Percentiles rank a stretch among this genome's conserved stretches.
phyloP scores from a whole-genome alignment of 2,888 invertebrate genomes.

The Epirrita christyi region DNA sequence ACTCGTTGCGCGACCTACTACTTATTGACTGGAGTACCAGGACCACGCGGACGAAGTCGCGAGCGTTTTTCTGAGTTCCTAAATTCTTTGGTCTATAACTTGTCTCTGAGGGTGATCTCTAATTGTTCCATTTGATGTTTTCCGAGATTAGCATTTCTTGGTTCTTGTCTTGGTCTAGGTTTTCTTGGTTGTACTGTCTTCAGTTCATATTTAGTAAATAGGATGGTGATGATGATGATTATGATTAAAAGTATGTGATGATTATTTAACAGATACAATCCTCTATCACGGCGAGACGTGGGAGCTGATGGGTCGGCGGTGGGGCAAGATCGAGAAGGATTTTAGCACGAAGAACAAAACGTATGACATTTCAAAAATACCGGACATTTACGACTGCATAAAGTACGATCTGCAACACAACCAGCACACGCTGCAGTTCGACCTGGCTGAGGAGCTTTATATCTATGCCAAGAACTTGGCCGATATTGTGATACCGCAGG shows the following conservation, averaged over 20 bases:
- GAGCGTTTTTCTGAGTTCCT: too few species aligned
- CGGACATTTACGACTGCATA: conserved; percentile 99
- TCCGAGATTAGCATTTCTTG: too few species aligned
- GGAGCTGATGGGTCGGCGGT: conserved; percentile 98
- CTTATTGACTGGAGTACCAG: too few species aligned
- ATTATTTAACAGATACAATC: conserved; percentile 88
- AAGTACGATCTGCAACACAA: conserved; percentile 99
- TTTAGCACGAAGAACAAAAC: conserved; percentile 96
- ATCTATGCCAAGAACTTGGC: conserved; percentile 98
- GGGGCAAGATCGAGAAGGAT: conserved; percentile 99
- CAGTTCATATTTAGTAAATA: too few species aligned
- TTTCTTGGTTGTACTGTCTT: too few species aligned
- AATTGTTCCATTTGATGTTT: too few species aligned
- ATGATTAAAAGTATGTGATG: not conserved
- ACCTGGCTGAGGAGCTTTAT: conserved; percentile 96
- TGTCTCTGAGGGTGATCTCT: too few species aligned
- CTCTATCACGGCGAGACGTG: conserved; percentile 99
- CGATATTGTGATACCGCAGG: conserved; percentile 95
- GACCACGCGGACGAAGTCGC: too few species aligned
- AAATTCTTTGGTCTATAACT: too few species aligned
- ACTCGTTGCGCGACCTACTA: too few species aligned
- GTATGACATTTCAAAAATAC: conserved; percentile 99
- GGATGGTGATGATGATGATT: too few species aligned
- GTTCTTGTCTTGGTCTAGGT: too few species aligned
- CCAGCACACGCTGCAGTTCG: conserved; percentile 96